phyloP scores from a whole-genome alignment of 2,113 vertebrate genomes.

The Phrynosoma platyrhinos region DNA sequence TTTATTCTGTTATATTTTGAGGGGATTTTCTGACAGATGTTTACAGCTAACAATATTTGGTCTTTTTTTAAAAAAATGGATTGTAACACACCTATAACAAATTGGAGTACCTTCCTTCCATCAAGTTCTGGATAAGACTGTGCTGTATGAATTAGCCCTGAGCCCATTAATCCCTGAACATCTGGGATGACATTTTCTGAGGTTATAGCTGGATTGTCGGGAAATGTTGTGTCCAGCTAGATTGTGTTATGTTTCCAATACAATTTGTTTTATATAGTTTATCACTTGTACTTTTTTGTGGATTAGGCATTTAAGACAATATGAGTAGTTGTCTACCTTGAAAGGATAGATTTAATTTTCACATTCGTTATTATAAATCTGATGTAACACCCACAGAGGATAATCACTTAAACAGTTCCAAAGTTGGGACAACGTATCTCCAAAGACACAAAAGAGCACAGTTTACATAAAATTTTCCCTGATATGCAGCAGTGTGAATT shows the following conservation, averaged over 20 bases:
- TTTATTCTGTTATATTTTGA: too few relatives aligned
- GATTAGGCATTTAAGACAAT: neutral
- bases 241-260: neutral
- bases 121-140: neutral
- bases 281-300: neutral
- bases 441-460: neutral
- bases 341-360: neutral
- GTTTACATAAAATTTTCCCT: neutral
- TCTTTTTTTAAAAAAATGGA: too few relatives aligned
- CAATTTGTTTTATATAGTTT: neutral
- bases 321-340: neutral
- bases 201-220: conserved; percentile 43
- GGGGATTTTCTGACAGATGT: too few relatives aligned
- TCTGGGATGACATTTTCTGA: conserved; percentile 41
- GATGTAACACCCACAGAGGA: neutral
- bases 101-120: neutral
- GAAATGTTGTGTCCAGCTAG: conserved; percentile 10
- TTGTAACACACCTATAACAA: neutral
- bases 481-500: too few relatives aligned
- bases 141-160: neutral
- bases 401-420: neutral
- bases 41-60: too few relatives aligned
- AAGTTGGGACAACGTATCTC: neutral
- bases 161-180: neutral
- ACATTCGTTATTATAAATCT: neutral